Base-by-base conservation (phyloP, 2,113 vertebrate species). In the Ciconia stormi region DNA sequence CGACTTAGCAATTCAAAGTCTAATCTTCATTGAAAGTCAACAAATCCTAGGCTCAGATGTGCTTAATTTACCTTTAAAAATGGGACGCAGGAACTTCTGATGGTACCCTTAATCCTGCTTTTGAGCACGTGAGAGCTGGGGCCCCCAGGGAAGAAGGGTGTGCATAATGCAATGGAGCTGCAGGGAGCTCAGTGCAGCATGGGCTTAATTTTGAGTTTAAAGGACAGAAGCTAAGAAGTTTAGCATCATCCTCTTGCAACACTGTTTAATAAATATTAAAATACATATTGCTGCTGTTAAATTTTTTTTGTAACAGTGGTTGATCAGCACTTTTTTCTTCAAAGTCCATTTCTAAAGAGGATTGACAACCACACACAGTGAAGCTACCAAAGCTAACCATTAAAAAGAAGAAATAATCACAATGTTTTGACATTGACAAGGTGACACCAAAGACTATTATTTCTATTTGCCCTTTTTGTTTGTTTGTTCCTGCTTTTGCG, bases 21-120 rank as follows among this genome's bases (percentile, higher is more conserved):
- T 95, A 73, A 92, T 94, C 87, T 95, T 93, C 71, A 90, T 27
- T 93, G 82, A 96, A 94, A 95, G 82, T 46, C 88, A 70, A 70
- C 79, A 94, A 94, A 90, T 90, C 49, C 49, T 82, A 42, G 55
- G 62, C 84, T 95, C n/a, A 82, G 26, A 69, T 93, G 73, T 87
- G 77, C 65, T 82, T 88, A 85, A 95, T 73, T 88, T 85, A 77
- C 92, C 46, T 93, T 82, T 78, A 38, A 88, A 96, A 92, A 80
- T 36, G 32, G 58, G 8, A 77, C 0, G 0, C 16, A 34, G 29
- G 53, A 90, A 73, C 74, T 95, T 92, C 30, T 92, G 85, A 42
- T 49, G 25, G 88, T 94, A 53, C 34, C 34, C 14, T 80, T 95
- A 83, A 93, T 94, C 74, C 58, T 73, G 26, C 40, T 85, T 87